Percentiles rank a stretch among this genome's conserved stretches.
These are phyloP conservation scores for Listrodromus nycthemerus DNA, from an alignment of 2,888 invertebrate species.

Conservation along the genomic window DNA sequence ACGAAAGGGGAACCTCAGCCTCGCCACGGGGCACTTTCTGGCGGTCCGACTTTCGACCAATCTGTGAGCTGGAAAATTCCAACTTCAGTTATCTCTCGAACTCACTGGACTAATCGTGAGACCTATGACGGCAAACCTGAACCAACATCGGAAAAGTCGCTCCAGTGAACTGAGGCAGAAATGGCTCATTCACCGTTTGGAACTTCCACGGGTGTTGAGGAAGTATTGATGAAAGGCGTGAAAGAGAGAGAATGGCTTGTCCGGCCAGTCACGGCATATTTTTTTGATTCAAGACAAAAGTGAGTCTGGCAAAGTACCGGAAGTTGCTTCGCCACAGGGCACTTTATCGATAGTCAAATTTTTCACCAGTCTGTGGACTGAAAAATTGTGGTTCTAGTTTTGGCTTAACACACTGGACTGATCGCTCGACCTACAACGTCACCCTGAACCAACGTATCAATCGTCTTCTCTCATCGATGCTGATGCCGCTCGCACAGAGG, in stretches of 20 bases:
- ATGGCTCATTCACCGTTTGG: background rate
- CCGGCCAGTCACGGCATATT: conserved; percentile 53
- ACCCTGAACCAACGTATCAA: background rate
- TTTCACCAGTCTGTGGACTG: no score
- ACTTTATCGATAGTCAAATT: no score
- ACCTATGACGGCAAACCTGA: background rate
- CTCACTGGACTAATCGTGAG: no score
- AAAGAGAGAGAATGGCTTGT: conserved; percentile 36
- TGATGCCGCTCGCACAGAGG: background rate
- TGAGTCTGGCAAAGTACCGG: background rate
- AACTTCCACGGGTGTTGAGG: background rate
- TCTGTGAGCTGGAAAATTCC: no score
- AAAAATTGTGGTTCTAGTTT: no score
- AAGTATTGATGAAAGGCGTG: conserved; percentile 16
- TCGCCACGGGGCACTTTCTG: no score
- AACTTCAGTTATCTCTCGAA: no score
- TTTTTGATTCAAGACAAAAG: conserved; percentile 5
- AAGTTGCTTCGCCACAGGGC: no score
- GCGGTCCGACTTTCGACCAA: no score
- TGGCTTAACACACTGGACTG: no score
- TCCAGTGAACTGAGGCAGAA: background rate
- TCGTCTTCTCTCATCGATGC: background rate
- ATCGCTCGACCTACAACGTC: background rate
- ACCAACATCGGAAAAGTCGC: background rate
- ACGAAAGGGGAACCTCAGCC: background rate